phyloP scores from a whole-genome alignment of 2,113 vertebrate genomes.

The Cavia aperea region DNA sequence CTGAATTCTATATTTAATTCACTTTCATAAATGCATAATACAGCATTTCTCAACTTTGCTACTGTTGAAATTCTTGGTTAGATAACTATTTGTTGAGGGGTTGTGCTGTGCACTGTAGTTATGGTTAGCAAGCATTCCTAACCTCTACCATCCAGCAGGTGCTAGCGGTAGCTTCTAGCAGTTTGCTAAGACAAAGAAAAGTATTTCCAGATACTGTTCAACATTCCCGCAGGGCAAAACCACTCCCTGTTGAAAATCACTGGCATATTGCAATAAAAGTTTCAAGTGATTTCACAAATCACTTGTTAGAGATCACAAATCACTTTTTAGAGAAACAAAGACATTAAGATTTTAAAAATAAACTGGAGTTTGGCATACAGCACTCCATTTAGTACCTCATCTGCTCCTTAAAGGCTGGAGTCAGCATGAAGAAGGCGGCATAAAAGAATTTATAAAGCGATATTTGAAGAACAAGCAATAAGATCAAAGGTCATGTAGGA shows the following conservation, averaged over 20 bases:
- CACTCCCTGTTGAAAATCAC: background rate
- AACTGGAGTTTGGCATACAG: background rate
- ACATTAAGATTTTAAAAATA: conserved; percentile 17
- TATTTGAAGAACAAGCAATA: background rate
- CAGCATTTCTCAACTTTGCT: background rate
- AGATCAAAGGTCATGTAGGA: background rate
- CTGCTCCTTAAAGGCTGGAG: background rate
- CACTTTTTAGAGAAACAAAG: conserved; percentile 29
- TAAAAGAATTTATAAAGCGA: background rate
- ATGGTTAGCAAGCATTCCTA: background rate
- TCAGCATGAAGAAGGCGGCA: background rate
- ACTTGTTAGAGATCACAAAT: background rate
- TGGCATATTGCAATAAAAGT: conserved; percentile 10
- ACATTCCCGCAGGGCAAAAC: background rate
- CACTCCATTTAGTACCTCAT: background rate
- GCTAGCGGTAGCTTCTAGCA: background rate
- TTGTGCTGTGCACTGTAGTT: background rate
- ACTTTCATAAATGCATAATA: background rate
- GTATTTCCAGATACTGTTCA: background rate
- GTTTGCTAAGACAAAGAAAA: conserved; percentile 4
- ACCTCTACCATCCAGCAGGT: background rate
- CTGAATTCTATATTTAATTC: conserved; percentile 30
- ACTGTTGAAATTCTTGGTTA: background rate
- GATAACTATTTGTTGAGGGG: background rate
- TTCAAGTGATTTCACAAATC: conserved; percentile 25